phyloP scores from a whole-genome alignment of 2,113 vertebrate species.

The Orientallactaga bullata region DNA sequence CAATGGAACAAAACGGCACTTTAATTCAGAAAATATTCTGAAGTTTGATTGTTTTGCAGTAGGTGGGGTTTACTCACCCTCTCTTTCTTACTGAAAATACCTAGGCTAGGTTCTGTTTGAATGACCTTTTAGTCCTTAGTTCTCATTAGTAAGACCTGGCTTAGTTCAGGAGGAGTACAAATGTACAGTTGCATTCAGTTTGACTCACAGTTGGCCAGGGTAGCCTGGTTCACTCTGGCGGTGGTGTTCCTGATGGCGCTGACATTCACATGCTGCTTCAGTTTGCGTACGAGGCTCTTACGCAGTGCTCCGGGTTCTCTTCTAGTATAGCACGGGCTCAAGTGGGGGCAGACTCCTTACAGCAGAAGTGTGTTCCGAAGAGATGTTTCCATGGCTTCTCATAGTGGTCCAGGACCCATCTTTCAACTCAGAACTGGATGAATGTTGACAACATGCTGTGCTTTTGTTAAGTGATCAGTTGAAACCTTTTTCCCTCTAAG shows the following conservation, averaged over 20 bases:
- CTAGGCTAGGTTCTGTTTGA: background rate
- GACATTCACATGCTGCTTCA: background rate
- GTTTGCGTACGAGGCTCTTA: background rate
- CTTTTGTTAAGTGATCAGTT: background rate
- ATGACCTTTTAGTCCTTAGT: background rate
- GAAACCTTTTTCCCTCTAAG: background rate
- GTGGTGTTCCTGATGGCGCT: accelerated
- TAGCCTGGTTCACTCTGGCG: accelerated
- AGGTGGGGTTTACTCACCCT: background rate
- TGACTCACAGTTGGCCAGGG: background rate
- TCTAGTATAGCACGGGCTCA: background rate
- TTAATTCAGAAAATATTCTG: conserved; percentile 32
- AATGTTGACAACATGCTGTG: background rate
- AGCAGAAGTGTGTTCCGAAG: background rate
- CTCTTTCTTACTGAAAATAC: background rate
- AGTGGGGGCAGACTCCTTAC: background rate
- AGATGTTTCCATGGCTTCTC: background rate
- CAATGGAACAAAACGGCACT: background rate
- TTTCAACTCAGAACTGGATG: background rate
- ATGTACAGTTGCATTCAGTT: background rate
- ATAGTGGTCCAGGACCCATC: too few relatives aligned
- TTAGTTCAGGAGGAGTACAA: background rate
- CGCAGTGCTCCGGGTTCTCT: background rate
- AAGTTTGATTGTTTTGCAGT: conserved; percentile 27
- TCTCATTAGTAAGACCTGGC: background rate